Conservation (phyloP, 2,113 vertebrate genomes). For the Candoia aspera region DNA sequence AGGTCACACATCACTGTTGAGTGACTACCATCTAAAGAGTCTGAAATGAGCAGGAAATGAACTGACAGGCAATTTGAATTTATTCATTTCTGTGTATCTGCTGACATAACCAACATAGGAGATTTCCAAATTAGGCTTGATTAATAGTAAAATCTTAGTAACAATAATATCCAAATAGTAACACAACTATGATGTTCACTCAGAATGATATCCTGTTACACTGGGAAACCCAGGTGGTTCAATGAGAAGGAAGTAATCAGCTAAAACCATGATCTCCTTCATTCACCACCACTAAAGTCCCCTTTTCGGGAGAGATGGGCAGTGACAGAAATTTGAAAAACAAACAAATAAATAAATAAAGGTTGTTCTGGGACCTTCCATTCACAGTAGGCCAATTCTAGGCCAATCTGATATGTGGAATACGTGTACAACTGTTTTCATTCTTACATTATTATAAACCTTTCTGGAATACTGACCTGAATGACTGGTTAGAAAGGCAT, state of each 20-base stretch:
- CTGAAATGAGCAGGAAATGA: constrained; percentile 50
- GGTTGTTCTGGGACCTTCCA: not conserved
- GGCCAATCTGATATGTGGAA: not conserved
- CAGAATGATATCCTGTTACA: no score
- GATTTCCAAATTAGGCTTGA: not conserved
- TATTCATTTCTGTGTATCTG: constrained; percentile 20
- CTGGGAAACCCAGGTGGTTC: no score
- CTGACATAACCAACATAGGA: constrained; percentile 4
- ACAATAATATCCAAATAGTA: not conserved
- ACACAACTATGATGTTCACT: not conserved
- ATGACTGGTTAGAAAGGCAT: not conserved
- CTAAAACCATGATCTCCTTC: not conserved
- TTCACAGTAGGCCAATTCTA: not conserved
- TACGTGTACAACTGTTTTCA: not conserved
- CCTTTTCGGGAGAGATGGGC: no score
- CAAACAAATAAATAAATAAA: no score
- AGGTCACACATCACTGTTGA: constrained; percentile 55
- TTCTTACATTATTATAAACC: not conserved
- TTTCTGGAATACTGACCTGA: not conserved
- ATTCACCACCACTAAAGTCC: not conserved
- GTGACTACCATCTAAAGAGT: constrained; percentile 35
- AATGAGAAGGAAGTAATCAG: no score
- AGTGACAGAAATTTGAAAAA: no score
- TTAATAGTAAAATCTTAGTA: not conserved
- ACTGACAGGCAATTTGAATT: constrained; percentile 24